These are phyloP conservation scores for Reticulitermes speratus DNA, from an alignment of 1,140 invertebrate genomes.

Conservation along the genomic window DNA sequence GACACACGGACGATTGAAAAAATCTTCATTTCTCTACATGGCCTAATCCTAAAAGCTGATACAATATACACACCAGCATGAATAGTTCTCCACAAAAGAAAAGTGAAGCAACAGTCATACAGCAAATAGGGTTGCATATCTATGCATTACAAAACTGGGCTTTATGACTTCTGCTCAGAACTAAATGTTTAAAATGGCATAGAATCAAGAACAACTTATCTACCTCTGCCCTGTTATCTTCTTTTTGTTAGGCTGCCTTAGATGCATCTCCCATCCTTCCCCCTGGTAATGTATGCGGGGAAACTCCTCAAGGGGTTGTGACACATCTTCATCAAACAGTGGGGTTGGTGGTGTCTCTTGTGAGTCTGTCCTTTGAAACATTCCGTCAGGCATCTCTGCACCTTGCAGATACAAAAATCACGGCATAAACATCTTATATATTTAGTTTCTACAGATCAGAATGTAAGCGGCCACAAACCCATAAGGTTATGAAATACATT, in stretches of 20 bases:
- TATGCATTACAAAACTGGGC: no score
- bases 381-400: conserved; percentile 30
- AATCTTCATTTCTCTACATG: no score
- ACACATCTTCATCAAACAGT: conserved; percentile 92
- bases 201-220: background rate
- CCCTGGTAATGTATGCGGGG: conserved; percentile 74
- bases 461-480: background rate
- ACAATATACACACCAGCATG: no score
- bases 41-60: no score
- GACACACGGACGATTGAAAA: no score
- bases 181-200: no score
- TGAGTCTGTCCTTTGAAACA: conserved; percentile 57
- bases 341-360: conserved; percentile 85
- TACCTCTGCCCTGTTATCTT: conserved; percentile 91
- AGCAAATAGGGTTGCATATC: no score
- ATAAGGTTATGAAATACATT: no score
- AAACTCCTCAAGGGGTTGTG: conserved; percentile 90
- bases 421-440: no score
- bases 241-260: conserved; percentile 96
- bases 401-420: background rate
- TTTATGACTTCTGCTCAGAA: no score
- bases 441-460: background rate
- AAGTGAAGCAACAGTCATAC: no score
- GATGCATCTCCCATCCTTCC: conserved; percentile 96
- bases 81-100: no score